A percentile compares a stretch with the other conserved stretches of the same genome.
phyloP scores from a whole-genome alignment of 2,888 invertebrate species.

The Argyresthia albistria region DNA sequence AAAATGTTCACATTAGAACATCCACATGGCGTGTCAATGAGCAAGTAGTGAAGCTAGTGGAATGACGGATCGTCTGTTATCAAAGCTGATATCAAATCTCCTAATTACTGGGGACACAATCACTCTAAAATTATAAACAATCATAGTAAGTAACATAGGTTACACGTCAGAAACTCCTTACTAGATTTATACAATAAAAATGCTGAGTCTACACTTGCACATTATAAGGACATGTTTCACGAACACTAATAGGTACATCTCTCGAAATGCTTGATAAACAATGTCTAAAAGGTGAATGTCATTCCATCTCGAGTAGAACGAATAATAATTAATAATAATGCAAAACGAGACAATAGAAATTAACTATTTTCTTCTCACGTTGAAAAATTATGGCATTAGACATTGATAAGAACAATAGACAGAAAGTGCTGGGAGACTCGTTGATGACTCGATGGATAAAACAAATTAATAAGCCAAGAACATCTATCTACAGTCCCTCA shows the following conservation, averaged over 20 bases:
- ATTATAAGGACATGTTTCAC: background rate
- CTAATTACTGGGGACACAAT: constrained; percentile 53
- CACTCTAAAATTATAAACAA: constrained; percentile 64
- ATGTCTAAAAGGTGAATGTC: constrained; percentile 50
- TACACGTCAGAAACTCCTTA: constrained; percentile 45
- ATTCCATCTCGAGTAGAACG: constrained; percentile 9
- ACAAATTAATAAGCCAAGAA: background rate
- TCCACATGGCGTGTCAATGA: constrained; percentile 39
- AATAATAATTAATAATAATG: constrained; percentile 5
- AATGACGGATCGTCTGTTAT: constrained; percentile 47
- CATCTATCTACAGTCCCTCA: background rate
- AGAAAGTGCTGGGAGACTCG: constrained; percentile 28
- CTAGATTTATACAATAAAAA: constrained; percentile 22
- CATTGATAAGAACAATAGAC: constrained; percentile 30
- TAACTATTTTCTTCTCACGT: constrained; percentile 13
- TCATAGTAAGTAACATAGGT: constrained; percentile 23
- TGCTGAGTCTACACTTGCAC: background rate
- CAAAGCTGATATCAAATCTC: constrained; percentile 50
- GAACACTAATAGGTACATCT: background rate
- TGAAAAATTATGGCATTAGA: constrained; percentile 3
- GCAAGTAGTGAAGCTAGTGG: constrained; percentile 55
- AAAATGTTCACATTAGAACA: constrained; percentile 66
- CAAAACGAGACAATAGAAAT: constrained; percentile 24
- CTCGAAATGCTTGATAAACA: constrained; percentile 23
- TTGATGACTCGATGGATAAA: background rate